These are phyloP conservation scores for Eilema caniola DNA, from an alignment of 2,888 invertebrate genomes.

Conservation along the genomic window DNA sequence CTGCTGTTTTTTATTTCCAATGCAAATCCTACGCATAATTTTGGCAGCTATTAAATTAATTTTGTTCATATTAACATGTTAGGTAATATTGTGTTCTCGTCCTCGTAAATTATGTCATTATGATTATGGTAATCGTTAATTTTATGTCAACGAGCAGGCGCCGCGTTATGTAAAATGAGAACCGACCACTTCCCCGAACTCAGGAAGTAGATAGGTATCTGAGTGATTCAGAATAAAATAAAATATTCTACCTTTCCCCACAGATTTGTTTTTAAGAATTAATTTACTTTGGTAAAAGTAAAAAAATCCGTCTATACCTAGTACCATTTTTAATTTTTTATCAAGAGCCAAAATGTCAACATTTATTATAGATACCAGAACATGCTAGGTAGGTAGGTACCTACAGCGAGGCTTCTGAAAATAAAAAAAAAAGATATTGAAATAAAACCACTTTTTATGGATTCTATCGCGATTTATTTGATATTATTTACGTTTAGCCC, in stretches of 20 bases:
- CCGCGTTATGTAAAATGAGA: slow-evolving; percentile 7
- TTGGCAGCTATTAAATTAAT: slow-evolving; percentile 2
- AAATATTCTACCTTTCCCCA: not conserved
- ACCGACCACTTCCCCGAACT: not conserved
- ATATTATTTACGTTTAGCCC: too few species aligned
- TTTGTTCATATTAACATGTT: not conserved
- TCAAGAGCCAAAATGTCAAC: too few species aligned
- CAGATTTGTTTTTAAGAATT: not conserved
- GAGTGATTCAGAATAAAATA: not conserved
- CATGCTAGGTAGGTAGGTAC: too few species aligned
- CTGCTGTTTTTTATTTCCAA: slow-evolving; percentile 5
- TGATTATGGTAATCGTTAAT: slow-evolving; percentile 20
- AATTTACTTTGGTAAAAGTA: not conserved
- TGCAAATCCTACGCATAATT: slow-evolving; percentile 5
- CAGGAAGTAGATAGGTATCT: not conserved
- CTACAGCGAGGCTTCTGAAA: too few species aligned
- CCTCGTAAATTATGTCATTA: slow-evolving; percentile 9
- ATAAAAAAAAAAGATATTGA: too few species aligned
- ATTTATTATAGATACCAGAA: too few species aligned
- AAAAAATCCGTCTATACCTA: not conserved
- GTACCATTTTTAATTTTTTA: not conserved
- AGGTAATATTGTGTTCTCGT: not conserved
- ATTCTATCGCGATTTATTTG: too few species aligned
- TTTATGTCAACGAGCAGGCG: slow-evolving; percentile 13
- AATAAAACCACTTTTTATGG: too few species aligned